phyloP scores from a whole-genome alignment of 2,888 invertebrate species.

The Aproaerema taeniolella region DNA sequence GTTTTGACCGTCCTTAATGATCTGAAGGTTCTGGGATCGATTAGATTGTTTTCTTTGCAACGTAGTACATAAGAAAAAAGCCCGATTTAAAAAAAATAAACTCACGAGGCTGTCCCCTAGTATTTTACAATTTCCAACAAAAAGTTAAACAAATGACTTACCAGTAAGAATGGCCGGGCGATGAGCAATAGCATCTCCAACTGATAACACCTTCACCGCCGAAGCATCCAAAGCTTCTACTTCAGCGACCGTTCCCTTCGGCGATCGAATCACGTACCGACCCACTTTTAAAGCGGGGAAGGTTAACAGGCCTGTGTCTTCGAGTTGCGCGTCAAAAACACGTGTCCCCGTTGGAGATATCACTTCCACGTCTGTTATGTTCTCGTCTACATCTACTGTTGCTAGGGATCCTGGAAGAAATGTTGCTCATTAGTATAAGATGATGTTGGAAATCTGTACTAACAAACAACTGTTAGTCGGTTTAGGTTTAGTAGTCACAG shows the following conservation, averaged over 20 bases:
- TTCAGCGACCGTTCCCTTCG: constrained; percentile 56
- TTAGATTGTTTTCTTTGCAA: too few species aligned
- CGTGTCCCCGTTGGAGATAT: constrained; percentile 80
- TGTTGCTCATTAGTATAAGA: too few species aligned
- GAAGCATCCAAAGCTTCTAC: constrained; percentile 89
- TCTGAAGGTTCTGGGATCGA: too few species aligned
- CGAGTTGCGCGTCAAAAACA: constrained; percentile 78
- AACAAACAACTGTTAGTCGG: too few species aligned
- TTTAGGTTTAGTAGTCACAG: too few species aligned
- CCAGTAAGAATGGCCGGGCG: constrained; percentile 88
- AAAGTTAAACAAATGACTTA: too few species aligned
- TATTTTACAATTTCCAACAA: too few species aligned
- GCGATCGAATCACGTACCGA: constrained; percentile 80
- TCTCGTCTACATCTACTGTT: constrained; percentile 79
- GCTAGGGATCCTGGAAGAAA: constrained; percentile 65
- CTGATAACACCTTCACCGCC: constrained; percentile 83
- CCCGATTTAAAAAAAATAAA: too few species aligned
- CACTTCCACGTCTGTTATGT: constrained; percentile 82
- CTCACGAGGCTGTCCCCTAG: too few species aligned
- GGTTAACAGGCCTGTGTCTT: constrained; percentile 80
- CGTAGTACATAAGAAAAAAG: too few species aligned
- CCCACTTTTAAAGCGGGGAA: constrained; percentile 88
- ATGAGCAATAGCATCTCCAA: constrained; percentile 87
- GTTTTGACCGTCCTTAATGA: too few species aligned
- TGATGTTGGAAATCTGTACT: too few species aligned